Evolutionary conservation across 2,797 vertebrate genomes (phyloP).

Genomic region (Dendrocincla fuliginosa): DNA sequence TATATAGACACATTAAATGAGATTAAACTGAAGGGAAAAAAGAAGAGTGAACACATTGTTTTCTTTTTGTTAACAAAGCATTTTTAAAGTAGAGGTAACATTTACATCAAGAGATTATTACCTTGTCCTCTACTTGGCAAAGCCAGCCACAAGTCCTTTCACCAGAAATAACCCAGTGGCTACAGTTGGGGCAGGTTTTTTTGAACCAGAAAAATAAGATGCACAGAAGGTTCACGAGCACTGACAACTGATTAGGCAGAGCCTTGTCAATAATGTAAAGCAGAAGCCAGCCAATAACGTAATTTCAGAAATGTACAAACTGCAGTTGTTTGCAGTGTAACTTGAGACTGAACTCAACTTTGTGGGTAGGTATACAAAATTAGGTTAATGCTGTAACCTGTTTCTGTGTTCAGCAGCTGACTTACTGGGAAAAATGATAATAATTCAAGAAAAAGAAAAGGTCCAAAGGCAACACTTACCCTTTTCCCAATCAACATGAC

Average conservation of each 20-base stretch:
- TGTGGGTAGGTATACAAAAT: background rate
- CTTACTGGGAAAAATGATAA: background rate
- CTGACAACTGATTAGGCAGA: background rate
- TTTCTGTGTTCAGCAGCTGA: background rate
- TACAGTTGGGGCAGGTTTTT: background rate
- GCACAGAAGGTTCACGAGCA: background rate
- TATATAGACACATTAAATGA: background rate
- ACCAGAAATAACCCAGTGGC: background rate
- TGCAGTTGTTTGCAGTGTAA: background rate
- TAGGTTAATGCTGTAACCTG: background rate
- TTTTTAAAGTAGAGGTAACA: background rate
- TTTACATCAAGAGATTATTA: background rate
- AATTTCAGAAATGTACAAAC: background rate
- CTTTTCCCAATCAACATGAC: conserved; percentile 98
- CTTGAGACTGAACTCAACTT: background rate
- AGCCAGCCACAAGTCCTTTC: background rate
- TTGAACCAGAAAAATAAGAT: background rate
- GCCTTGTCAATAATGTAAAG: background rate
- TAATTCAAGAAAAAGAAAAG: background rate
- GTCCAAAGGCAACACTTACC: conserved; percentile 76
- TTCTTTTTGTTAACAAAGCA: background rate
- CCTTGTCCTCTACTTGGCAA: background rate
- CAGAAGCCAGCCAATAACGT: background rate
- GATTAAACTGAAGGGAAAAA: background rate
- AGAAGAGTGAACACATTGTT: background rate